Conservation (phyloP, 2,888 invertebrate genomes). For the Chrysolina oricalcia region DNA sequence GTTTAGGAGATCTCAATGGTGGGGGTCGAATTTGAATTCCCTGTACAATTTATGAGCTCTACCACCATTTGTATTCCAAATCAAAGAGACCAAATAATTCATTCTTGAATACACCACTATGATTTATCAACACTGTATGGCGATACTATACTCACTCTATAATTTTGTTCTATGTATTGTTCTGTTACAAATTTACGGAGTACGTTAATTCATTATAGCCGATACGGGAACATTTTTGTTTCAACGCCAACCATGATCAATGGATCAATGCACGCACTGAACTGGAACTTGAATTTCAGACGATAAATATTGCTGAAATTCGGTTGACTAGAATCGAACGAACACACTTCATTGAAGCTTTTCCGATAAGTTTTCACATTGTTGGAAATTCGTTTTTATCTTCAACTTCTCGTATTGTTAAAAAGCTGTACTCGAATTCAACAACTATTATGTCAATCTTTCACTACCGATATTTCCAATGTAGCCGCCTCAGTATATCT, state of each 20-base stretch:
- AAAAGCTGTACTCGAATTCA: no score
- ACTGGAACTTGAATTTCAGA: slow-evolving; percentile 12
- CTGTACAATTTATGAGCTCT: neutral
- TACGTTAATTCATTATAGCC: neutral
- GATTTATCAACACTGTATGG: neutral
- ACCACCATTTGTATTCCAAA: neutral
- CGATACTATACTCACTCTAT: slow-evolving; percentile 2
- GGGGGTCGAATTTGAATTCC: no score
- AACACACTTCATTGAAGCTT: neutral
- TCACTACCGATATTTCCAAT: no score
- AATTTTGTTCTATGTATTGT: slow-evolving; percentile 18
- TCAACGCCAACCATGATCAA: slow-evolving; percentile 2
- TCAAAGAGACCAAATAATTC: neutral
- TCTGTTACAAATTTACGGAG: slow-evolving; percentile 1
- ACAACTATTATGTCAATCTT: no score
- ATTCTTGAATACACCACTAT: neutral
- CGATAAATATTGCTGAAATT: neutral
- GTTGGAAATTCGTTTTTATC: no score
- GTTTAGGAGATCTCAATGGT: no score
- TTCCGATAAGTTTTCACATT: neutral
- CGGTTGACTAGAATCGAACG: neutral
- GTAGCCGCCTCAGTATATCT: no score
- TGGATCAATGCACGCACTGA: slow-evolving; percentile 18
- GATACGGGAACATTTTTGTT: slow-evolving; percentile 21
- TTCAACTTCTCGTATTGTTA: no score